Conservation (phyloP, 2,113 vertebrate species). For the Brienomyrus brachyistius region DNA sequence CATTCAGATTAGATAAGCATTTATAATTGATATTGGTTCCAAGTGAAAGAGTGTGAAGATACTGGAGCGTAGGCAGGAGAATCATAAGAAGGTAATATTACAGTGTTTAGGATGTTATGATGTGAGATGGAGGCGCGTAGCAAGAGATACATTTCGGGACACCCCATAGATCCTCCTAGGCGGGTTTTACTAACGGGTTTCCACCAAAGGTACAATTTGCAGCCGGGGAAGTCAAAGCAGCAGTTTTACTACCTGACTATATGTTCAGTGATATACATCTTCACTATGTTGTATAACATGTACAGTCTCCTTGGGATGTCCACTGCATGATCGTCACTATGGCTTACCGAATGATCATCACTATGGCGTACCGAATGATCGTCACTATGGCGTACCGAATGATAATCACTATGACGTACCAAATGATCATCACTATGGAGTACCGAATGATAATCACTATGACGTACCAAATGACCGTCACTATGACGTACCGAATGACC, state of each 20-base stretch:
- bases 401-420: too few species aligned
- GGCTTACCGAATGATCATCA: not conserved
- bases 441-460: too few species aligned
- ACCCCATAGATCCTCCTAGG: not conserved
- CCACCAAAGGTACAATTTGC: not conserved
- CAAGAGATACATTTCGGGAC: not conserved
- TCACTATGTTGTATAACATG: not conserved
- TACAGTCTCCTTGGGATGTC: not conserved
- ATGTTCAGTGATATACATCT: not conserved
- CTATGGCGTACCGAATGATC: too few species aligned
- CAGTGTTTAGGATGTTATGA: not conserved
- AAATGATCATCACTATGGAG: too few species aligned
- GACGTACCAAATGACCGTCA: too few species aligned
- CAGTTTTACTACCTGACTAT: not conserved
- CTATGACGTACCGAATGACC: too few species aligned
- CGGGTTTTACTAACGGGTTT: not conserved
- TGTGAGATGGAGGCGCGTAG: not conserved
- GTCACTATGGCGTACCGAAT: too few species aligned
- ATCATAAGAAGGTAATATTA: not conserved
- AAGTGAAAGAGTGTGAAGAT: not conserved
- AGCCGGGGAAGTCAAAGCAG: not conserved
- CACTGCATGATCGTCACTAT: not conserved
- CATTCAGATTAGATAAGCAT: constrained; percentile 3
- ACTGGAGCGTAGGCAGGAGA: not conserved
- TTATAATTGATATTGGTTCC: constrained; percentile 1